Base-by-base conservation (phyloP, 1,140 invertebrate species). In the Plutomurus gul region DNA sequence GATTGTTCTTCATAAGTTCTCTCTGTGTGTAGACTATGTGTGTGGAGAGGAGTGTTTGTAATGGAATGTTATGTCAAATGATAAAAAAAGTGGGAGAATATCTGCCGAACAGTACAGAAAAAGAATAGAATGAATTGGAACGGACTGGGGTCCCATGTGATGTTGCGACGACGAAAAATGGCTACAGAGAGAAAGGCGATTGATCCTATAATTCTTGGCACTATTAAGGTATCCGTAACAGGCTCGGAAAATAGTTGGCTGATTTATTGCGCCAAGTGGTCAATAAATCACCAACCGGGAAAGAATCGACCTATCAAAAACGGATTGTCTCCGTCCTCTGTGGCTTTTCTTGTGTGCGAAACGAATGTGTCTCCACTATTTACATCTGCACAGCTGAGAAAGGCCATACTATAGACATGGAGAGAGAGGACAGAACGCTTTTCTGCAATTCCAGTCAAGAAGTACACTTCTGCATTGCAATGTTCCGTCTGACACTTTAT, bases 281-380 rank as follows among this genome's bases (percentile, higher is more conserved):
- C 78, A 79, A 79, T 79, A 79, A 79, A 79, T 79, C 78, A 79
- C 78, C 27, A 40, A 70, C 56, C 72, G 74, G 78, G 47, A 76
- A 79, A 76, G 74, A 75, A 79, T 79, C 78, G 74, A 79, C 72
- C 56, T 40, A 75, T 79, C 74, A 79, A 79, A 79, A 74, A 79
- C 77, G 77, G 77, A 79, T 79, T 79, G 46, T 79, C 43, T 75
- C 70, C 77, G 46, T 46, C 47, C 73, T 20, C 25, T 65, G 56
- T 65, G 56, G 56, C 56, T 65, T 65, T 30, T 30, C 13, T 65
- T 65, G 25, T 36, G 39, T 43, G 27, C 27, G 30, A 65, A 65
- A 65, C 56, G 56, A 65, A 65, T 65, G 56, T 65, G 56, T 65
- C 56, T 36, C 16, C 13, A n/a, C n/a, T n/a, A n/a, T n/a, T n/a